Conservation (phyloP, 2,888 invertebrate genomes). For the Auanema sp. region DNA sequence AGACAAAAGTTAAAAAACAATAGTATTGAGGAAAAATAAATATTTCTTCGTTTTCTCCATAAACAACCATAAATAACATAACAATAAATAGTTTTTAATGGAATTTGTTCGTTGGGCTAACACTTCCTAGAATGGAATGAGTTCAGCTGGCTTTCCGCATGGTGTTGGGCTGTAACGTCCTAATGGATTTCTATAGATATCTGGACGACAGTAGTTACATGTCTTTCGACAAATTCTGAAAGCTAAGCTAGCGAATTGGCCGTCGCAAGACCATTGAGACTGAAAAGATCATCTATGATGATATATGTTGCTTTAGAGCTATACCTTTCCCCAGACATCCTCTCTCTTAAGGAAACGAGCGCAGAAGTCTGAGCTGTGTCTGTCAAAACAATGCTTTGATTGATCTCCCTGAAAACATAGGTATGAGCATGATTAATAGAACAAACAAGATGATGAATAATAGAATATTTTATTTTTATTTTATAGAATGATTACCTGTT, state of each 20-base stretch:
- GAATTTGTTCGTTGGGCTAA: too few species aligned
- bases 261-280: conserved; percentile 53
- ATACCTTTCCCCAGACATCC: conserved; percentile 46
- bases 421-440: too few species aligned
- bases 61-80: too few species aligned
- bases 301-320: not conserved
- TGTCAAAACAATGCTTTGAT: conserved; percentile 54
- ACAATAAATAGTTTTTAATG: too few species aligned
- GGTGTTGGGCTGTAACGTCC: conserved; percentile 16
- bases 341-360: conserved; percentile 45
- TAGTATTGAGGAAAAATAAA: too few species aligned
- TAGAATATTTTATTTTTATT: not conserved
- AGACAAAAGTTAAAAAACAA: too few species aligned
- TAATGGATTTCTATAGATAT: conserved; percentile 45
- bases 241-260: conserved; percentile 50
- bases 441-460: too few species aligned
- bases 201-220: conserved; percentile 54
- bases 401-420: conserved; percentile 33
- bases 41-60: too few species aligned
- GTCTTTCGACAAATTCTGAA: conserved; percentile 58
- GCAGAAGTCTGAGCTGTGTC: conserved; percentile 51
- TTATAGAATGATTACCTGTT: conserved; percentile 28
- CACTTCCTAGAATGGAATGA: conserved; percentile 9
- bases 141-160: conserved; percentile 16
- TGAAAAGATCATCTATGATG: conserved; percentile 9